phyloP scores from a whole-genome alignment of 1,140 invertebrate genomes.

The Drosophila parabipectinata region DNA sequence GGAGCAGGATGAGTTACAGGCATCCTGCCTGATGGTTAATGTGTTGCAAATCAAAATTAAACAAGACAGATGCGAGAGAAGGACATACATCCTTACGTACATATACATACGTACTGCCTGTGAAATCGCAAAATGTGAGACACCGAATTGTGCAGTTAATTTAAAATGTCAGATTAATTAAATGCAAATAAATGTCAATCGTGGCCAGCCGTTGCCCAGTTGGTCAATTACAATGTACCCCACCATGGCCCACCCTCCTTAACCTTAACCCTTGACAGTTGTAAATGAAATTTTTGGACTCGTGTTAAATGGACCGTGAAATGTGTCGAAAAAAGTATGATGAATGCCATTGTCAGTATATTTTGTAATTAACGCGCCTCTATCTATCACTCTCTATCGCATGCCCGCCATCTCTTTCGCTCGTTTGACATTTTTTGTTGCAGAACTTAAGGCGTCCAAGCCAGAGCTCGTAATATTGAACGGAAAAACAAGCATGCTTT shows the following conservation, averaged over 20 bases:
- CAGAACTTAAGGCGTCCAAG: background rate
- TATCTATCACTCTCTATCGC: background rate
- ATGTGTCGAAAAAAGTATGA: slow-evolving; percentile 64
- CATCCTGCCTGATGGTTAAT: slow-evolving; percentile 54
- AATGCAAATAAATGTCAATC: slow-evolving; percentile 78
- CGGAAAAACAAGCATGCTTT: background rate
- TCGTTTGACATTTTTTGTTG: slow-evolving; percentile 20
- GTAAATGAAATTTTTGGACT: slow-evolving; percentile 57
- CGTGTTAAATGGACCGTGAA: slow-evolving; percentile 59
- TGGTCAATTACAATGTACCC: slow-evolving; percentile 33
- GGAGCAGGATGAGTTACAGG: background rate
- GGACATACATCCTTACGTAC: background rate
- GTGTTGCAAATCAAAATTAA: slow-evolving; percentile 80
- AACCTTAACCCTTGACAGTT: slow-evolving; percentile 7
- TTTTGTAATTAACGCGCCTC: slow-evolving; percentile 41
- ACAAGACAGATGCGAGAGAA: slow-evolving; percentile 59
- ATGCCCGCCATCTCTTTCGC: background rate
- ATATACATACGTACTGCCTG: no score
- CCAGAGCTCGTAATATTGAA: no score
- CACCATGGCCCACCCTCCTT: no score
- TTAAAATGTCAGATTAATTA: slow-evolving; percentile 79
- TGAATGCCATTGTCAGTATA: slow-evolving; percentile 50
- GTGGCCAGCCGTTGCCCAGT: slow-evolving; percentile 37
- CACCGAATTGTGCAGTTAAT: slow-evolving; percentile 64
- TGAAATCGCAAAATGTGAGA: background rate